A percentile compares a stretch with the other conserved stretches of the same genome.
Conservation (phyloP, 1,140 invertebrate genomes). For the Ceratosolen solmsi region DNA sequence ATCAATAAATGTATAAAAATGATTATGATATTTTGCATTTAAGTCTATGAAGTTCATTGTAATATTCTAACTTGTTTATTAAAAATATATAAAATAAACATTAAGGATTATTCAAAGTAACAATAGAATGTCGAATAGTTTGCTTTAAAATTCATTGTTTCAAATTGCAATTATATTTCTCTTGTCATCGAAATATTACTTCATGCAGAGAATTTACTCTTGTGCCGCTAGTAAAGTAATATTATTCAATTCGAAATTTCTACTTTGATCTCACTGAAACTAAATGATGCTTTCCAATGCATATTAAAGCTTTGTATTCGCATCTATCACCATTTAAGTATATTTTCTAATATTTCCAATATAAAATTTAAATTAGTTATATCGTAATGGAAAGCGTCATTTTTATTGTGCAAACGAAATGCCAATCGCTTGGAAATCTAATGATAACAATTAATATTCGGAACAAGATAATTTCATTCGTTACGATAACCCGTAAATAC, state of each 20-base stretch:
- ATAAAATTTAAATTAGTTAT: conserved; percentile 6
- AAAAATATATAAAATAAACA: background rate
- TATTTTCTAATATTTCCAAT: background rate
- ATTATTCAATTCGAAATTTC: too few relatives aligned
- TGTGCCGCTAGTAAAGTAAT: background rate
- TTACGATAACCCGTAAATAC: too few relatives aligned
- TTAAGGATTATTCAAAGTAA: background rate
- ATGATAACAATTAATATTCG: background rate
- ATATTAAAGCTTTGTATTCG: conserved; percentile 4
- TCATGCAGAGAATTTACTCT: background rate
- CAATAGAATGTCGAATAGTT: background rate
- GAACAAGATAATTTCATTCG: too few relatives aligned
- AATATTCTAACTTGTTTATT: too few relatives aligned
- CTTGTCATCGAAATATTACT: background rate
- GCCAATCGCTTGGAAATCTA: background rate
- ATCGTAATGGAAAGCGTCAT: background rate
- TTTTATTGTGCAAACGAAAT: background rate
- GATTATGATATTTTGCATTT: too few relatives aligned
- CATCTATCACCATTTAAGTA: conserved; percentile 2
- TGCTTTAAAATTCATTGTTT: background rate
- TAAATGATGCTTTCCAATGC: too few relatives aligned
- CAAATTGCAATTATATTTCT: background rate
- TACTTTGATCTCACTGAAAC: too few relatives aligned
- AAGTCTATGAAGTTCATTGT: too few relatives aligned
- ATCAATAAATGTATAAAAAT: too few relatives aligned